phyloP scores from a whole-genome alignment of 2,113 vertebrate genomes.

The Thunnus maccoyii region DNA sequence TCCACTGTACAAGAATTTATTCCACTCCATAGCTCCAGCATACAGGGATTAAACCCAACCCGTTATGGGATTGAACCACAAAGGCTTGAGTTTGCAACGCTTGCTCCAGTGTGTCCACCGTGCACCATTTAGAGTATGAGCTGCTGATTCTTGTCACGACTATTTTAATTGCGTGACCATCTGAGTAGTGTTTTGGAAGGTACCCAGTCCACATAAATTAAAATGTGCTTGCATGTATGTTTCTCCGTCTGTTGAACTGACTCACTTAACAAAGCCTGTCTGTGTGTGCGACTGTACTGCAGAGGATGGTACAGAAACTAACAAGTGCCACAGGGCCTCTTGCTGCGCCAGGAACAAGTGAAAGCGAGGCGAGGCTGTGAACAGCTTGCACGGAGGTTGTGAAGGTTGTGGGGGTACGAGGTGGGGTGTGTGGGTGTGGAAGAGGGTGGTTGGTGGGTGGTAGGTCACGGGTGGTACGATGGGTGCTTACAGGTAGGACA shows the following conservation, averaged over 20 bases:
- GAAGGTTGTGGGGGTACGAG: slow-evolving; percentile 26
- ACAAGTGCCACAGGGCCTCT: slow-evolving; percentile 23
- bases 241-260: slow-evolving; percentile 40
- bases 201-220: slow-evolving; percentile 20
- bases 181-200: slow-evolving; percentile 22
- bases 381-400: slow-evolving; percentile 51
- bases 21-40: slow-evolving; percentile 7
- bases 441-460: slow-evolving; percentile 17
- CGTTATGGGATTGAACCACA: not conserved
- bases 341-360: slow-evolving; percentile 19
- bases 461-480: not conserved
- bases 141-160: slow-evolving; percentile 16
- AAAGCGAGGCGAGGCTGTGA: not conserved
- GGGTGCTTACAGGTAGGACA: not conserved
- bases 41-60: slow-evolving; percentile 3
- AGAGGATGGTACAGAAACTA: slow-evolving; percentile 40
- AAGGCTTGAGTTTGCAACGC: slow-evolving; percentile 3
- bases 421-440: slow-evolving; percentile 20
- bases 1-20: slow-evolving; percentile 22
- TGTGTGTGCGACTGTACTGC: slow-evolving; percentile 26
- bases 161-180: slow-evolving; percentile 13
- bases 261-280: slow-evolving; percentile 38
- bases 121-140: not conserved
- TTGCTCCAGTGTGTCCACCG: not conserved
- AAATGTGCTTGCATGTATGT: slow-evolving; percentile 34